phyloP scores from a whole-genome alignment of 2,113 vertebrate genomes.

The Cebus imitator region DNA sequence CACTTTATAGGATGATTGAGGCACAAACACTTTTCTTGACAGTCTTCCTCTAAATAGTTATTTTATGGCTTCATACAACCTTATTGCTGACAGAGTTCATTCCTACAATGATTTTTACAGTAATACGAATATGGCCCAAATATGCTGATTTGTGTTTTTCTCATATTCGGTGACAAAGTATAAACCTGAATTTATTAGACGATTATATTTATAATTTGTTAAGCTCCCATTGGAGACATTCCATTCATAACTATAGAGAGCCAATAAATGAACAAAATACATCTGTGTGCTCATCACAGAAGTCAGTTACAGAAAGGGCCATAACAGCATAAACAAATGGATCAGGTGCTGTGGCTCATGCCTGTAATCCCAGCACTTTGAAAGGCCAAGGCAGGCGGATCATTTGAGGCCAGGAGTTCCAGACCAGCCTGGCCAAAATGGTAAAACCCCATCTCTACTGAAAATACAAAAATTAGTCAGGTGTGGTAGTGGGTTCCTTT shows the following conservation, averaged over 20 bases:
- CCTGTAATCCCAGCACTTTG: too few species aligned
- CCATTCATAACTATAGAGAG: not conserved
- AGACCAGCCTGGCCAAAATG: too few species aligned
- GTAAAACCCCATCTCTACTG: too few species aligned
- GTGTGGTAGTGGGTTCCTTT: too few species aligned
- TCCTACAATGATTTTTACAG: not conserved
- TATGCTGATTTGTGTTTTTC: not conserved
- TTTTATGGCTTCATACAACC: not conserved
- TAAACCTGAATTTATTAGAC: not conserved
- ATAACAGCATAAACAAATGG: not conserved
- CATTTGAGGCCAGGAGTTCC: too few species aligned
- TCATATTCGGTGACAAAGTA: not conserved
- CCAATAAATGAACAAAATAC: not conserved
- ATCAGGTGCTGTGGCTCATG: too few species aligned
- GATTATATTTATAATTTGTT: not conserved
- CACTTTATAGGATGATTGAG: not conserved
- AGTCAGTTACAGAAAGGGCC: not conserved
- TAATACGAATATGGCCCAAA: not conserved
- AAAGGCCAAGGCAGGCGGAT: too few species aligned
- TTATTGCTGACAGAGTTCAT: not conserved
- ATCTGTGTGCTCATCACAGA: not conserved
- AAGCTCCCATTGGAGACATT: not conserved
- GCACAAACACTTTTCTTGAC: not conserved
- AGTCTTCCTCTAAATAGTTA: not conserved
- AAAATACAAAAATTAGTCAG: too few species aligned